Percentiles rank a stretch among this genome's conserved stretches.
Evolutionary conservation across 2,888 invertebrate species (phyloP).

Genomic region (Drosophila neonasuta): DNA sequence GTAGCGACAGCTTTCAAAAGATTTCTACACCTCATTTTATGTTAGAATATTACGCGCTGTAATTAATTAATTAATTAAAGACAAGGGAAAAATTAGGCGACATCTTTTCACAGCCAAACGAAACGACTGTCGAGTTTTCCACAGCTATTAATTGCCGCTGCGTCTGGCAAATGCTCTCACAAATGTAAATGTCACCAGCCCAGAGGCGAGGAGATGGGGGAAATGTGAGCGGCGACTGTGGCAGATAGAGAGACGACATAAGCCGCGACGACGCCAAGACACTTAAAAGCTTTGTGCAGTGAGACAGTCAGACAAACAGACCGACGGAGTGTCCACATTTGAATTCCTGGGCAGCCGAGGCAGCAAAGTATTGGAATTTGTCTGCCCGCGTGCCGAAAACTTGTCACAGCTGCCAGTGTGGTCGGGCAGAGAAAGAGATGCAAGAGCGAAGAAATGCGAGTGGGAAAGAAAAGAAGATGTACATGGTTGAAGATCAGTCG

Average conservation of each 20-base stretch:
- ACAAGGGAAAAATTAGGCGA: slow-evolving; percentile 70
- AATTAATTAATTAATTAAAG: slow-evolving; percentile 76
- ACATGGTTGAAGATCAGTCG: slow-evolving; percentile 12
- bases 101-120: slow-evolving; percentile 68
- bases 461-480: neutral
- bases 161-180: slow-evolving; percentile 54
- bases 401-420: slow-evolving; percentile 74
- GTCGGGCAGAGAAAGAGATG: slow-evolving; percentile 49
- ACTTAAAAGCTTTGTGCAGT: slow-evolving; percentile 77
- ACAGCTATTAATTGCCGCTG: slow-evolving; percentile 68
- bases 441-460: slow-evolving; percentile 7
- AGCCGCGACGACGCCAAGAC: slow-evolving; percentile 79
- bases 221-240: slow-evolving; percentile 12
- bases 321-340: slow-evolving; percentile 45
- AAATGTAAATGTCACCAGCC: slow-evolving; percentile 68
- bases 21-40: slow-evolving; percentile 24
- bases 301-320: slow-evolving; percentile 7
- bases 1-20: slow-evolving; percentile 45
- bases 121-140: slow-evolving; percentile 65
- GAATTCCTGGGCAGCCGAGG: slow-evolving; percentile 52
- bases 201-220: slow-evolving; percentile 4
- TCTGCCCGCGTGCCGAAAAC: slow-evolving; percentile 81
- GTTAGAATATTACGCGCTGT: slow-evolving; percentile 44
- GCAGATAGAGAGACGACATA: slow-evolving; percentile 54
- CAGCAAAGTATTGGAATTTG: slow-evolving; percentile 65